Conservation (phyloP, 2,888 invertebrate species). For the Lysandra coridon region DNA sequence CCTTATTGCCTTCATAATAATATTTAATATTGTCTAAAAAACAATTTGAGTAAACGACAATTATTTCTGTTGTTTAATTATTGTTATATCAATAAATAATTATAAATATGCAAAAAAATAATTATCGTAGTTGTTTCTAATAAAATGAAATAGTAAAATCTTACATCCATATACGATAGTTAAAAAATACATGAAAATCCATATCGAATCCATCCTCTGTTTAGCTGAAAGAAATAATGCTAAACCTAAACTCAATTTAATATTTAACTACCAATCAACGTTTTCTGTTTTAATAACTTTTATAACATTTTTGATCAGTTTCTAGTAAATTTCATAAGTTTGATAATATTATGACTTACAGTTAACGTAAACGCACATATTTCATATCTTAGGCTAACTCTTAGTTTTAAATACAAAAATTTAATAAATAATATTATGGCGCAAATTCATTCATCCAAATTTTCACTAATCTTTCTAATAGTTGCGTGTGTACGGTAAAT, state of each 20-base stretch:
- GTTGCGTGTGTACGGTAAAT: no score
- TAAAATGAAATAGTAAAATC: background rate
- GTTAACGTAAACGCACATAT: no score
- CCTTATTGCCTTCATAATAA: background rate
- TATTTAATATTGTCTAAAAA: background rate
- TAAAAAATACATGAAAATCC: background rate
- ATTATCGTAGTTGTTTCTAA: no score
- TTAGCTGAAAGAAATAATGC: background rate
- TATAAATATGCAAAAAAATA: no score
- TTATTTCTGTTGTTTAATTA: background rate
- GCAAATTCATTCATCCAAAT: no score
- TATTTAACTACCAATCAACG: background rate
- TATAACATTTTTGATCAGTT: background rate
- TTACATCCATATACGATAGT: background rate
- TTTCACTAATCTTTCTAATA: no score
- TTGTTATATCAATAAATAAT: no score
- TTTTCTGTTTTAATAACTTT: background rate
- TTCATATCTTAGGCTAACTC: no score
- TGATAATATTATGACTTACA: no score
- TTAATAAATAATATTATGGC: no score
- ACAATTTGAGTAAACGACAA: background rate
- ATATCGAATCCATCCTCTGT: background rate
- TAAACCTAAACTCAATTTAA: background rate
- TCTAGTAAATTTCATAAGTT: background rate
- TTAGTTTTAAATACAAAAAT: no score